Base-by-base conservation (phyloP, 2,888 invertebrate genomes). In the Calameuta idolon region DNA sequence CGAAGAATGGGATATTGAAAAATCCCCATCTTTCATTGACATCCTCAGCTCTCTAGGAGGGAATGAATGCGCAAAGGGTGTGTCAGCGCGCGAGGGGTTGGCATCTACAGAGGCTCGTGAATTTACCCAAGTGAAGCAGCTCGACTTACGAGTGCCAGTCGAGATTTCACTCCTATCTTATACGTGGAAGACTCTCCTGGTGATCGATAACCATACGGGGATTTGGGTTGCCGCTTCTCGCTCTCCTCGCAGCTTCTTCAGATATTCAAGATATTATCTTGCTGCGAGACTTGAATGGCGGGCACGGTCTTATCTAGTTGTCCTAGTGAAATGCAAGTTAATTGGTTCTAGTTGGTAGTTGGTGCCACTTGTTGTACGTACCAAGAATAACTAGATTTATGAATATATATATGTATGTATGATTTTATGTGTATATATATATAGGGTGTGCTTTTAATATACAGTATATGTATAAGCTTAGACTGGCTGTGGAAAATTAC, bases 1-100 rank as follows among this genome's bases (percentile, higher is more conserved):
- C 77, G 80, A 85, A 86, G 87, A 87, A 87, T 86, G 81, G 86
- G 82, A 87, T 87, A 87, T 87, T 87, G 87, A 87, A 87, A 87
- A 87, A 86, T 87, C 85, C 81, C 83, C 79, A 83, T 69, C 84
- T 85, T 84, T 84, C 85, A 85, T 82, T 83, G 86, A 86, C 84
- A 80, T 79, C 81, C 79, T 78, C 79, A 23, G 55, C 80, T 74
- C 76, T 55, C 79, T 33, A 15, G 12, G 71, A 71, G 71, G 12
- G 71, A 71, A 30, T 31, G 31, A 71, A 71, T 34, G 31, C 31
- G 71, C 31, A 71, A 12, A 55, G 55, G 55, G 55, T 55, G 55
- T 55, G 55, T 55, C 23, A 23, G 55, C 35, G 35, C 35, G 35
- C 55, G 55, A 55, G 55, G 23, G 55, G 55, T 23, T 55, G 23